Percentiles rank a stretch among this genome's conserved stretches.
phyloP scores from a whole-genome alignment of 2,797 vertebrate genomes.

The Spinus pinus region DNA sequence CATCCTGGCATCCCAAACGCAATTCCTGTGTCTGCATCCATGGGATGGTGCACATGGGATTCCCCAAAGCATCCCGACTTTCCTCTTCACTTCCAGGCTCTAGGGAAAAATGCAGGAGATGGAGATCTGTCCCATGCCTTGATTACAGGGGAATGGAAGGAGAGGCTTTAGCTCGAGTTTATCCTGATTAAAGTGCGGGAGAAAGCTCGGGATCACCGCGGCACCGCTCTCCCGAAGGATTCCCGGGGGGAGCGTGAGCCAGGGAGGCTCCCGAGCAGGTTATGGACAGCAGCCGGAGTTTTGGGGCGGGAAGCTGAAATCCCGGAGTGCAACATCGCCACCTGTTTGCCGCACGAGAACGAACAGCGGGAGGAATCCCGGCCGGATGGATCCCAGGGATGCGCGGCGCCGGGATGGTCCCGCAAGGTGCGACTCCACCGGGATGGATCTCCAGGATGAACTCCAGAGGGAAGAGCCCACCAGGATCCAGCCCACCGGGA shows the following conservation, averaged over 20 bases:
- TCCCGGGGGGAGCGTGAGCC: accelerated
- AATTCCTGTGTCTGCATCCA: background rate
- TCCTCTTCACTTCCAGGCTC: background rate
- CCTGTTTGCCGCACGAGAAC: slow-evolving; percentile 60
- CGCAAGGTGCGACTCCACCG: accelerated
- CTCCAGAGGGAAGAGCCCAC: background rate
- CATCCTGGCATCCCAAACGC: accelerated
- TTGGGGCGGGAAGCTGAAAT: background rate
- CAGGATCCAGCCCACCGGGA: accelerated
- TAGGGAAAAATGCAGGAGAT: accelerated
- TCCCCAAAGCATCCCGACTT: background rate
- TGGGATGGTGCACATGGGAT: background rate
- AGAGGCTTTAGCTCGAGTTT: background rate
- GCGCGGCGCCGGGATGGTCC: too few relatives aligned
- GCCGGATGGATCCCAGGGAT: background rate
- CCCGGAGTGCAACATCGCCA: slow-evolving; percentile 72
- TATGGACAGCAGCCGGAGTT: background rate
- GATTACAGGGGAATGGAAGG: background rate
- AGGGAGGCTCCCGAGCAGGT: background rate
- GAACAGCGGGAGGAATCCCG: slow-evolving; percentile 22
- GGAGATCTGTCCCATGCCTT: background rate
- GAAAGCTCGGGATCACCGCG: background rate
- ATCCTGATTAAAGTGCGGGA: background rate
- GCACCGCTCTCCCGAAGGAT: background rate
- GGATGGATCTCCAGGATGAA: background rate